These are phyloP conservation scores for Promerops cafer DNA, from an alignment of 2,113 vertebrate species.

Conservation along the genomic window DNA sequence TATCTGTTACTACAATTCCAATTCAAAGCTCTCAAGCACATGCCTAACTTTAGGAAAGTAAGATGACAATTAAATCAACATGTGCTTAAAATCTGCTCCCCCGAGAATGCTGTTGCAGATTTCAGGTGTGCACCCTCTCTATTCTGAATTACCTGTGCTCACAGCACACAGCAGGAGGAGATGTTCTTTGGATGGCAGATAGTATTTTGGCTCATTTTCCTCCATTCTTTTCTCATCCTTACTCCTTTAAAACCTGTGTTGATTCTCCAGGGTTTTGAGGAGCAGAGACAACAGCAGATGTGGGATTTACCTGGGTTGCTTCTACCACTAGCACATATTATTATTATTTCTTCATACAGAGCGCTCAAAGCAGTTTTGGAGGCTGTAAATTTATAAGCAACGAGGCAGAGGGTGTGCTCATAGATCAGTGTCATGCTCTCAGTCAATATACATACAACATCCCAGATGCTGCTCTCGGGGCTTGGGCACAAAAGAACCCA, in stretches of 20 bases:
- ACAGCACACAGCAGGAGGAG: neutral
- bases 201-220: neutral
- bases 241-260: neutral
- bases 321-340: neutral
- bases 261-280: neutral
- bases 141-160: neutral
- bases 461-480: neutral
- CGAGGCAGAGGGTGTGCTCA: neutral
- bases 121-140: neutral
- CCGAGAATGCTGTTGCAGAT: neutral
- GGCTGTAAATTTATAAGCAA: neutral
- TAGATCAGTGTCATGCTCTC: neutral
- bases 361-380: neutral
- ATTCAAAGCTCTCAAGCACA: neutral
- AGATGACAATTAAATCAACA: neutral
- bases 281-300: neutral
- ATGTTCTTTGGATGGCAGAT: neutral
- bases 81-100: neutral
- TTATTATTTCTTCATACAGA: neutral
- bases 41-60: neutral
- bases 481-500: neutral
- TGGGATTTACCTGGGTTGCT: neutral
- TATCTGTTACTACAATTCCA: neutral
- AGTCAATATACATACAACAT: rapidly evolving
- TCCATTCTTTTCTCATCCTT: neutral